These are phyloP conservation scores for Hanleya hanleyi DNA, from an alignment of 2,888 invertebrate genomes.

Conservation along the genomic window DNA sequence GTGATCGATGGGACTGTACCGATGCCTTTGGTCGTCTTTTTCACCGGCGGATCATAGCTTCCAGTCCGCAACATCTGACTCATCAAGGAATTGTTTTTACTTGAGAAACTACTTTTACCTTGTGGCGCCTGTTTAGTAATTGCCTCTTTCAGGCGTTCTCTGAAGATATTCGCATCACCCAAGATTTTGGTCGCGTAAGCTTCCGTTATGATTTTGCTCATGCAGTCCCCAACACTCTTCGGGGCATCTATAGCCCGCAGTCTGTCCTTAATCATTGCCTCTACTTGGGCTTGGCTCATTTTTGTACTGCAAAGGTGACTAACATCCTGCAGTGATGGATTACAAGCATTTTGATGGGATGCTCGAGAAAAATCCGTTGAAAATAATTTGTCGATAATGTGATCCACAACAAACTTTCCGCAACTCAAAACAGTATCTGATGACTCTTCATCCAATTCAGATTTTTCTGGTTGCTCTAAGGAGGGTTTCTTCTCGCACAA, in stretches of 20 bases:
- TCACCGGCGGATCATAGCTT: not conserved
- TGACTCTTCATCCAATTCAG: too few species aligned
- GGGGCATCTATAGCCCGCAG: not conserved
- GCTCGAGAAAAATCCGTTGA: conserved; percentile 41
- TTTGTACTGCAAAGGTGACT: too few species aligned
- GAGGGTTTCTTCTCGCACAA: too few species aligned
- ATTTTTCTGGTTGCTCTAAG: too few species aligned
- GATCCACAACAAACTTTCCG: conserved; percentile 56
- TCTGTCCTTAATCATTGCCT: not conserved
- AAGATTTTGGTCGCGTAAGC: not conserved
- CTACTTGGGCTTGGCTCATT: not conserved
- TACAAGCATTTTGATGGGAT: not conserved
- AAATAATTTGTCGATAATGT: conserved; percentile 55
- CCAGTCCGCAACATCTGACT: not conserved
- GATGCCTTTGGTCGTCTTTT: not conserved
- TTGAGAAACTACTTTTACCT: too few species aligned
- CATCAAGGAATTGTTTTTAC: not conserved
- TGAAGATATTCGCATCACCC: not conserved
- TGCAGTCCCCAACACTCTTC: not conserved
- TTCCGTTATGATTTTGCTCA: not conserved
- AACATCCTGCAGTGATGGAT: not conserved
- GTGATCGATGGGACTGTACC: not conserved
- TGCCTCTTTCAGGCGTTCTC: not conserved
- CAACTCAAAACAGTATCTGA: conserved; percentile 49
- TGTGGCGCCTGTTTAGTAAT: too few species aligned